Evolutionary conservation across 2,888 invertebrate species (phyloP).

Genomic region (Octodonta nipae): DNA sequence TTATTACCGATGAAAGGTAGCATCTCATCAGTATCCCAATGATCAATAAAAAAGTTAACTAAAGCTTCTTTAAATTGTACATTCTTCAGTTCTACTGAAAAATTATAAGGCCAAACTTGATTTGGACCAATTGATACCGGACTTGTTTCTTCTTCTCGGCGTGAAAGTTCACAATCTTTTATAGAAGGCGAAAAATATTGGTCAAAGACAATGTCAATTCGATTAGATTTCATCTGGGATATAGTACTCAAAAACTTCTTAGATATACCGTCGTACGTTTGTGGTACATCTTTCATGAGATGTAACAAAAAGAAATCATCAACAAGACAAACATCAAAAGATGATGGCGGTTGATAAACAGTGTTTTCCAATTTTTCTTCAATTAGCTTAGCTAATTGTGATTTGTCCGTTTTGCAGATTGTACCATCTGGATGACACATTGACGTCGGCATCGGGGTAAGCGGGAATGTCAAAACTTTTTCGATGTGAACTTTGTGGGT

Average conservation of each 20-base stretch:
- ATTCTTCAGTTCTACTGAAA: conserved; percentile 1
- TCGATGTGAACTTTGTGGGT: conserved; percentile 12
- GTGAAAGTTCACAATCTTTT: conserved; percentile 14
- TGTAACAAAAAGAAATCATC: conserved; percentile 14
- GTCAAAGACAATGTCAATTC: conserved; percentile 14
- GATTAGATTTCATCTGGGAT: conserved; percentile 5
- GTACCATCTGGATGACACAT: conserved; percentile 9
- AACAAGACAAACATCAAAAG: conserved; percentile 11
- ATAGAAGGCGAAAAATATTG: conserved; percentile 13
- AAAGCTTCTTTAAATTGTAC: conserved; percentile 10
- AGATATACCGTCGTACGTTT: conserved; percentile 10
- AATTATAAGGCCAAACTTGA: conserved; percentile 1
- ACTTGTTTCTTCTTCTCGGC: background rate
- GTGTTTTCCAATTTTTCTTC: conserved; percentile 5
- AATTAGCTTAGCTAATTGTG: conserved; percentile 5
- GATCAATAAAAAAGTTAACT: conserved; percentile 18
- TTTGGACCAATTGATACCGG: background rate
- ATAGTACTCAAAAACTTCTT: conserved; percentile 10
- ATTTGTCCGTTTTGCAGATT: conserved; percentile 9
- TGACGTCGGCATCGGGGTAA: conserved; percentile 14
- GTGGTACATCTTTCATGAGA: conserved; percentile 10
- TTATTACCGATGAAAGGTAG: conserved; percentile 15
- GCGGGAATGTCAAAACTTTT: conserved; percentile 14
- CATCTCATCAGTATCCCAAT: conserved; percentile 18
- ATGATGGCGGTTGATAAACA: conserved; percentile 5